Base-by-base conservation (phyloP, 2,113 vertebrate species). In the Cyprinodon variegatus region DNA sequence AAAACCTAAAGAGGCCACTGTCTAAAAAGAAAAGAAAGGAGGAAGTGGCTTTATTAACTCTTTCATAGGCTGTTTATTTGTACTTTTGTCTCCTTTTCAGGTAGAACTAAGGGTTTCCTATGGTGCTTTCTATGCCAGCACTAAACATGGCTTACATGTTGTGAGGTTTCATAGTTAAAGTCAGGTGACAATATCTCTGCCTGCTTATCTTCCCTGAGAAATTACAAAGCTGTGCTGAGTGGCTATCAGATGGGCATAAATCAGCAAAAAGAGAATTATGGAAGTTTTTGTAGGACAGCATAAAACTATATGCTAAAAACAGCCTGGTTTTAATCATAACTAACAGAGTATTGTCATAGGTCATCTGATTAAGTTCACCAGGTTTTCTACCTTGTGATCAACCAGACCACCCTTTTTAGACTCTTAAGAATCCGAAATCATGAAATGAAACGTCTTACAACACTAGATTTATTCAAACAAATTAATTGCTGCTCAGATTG, bases 1-100 rank as follows among this genome's bases (percentile, higher is more conserved):
- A 45, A 46, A 4, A 68, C 46, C 66, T 65, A n/a, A 68, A 43
- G 68, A 59, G 66, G 29, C 36, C 45, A 11, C 64, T 13, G 48
- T 68, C 67, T 81, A 13, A 60, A 86, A 88, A 85, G 83, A 83
- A 83, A 86, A 45, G 76, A 46, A 59, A 39, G 80, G 53, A 38
- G 78, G 83, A 90, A 87, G 83, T 87, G 73, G 53, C 78, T 64
- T 38, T 77, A 50, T 78, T 68, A 73, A 85, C 76, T 40, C 40
- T 39, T 81, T 76, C 29, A 2, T 68, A 66, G n/a, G 38, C 14
- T 63, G 71, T 83, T 39, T 59, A 10, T 75, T 68, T 11, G 29
- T 70, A 9, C 73, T 3, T 72, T 29, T 46, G 36, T 20, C 45
- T 38, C 4, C n/a, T 48, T 77, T 36, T 69, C 8, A 39, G 12